These are phyloP conservation scores for Polypedilum pembai DNA, from an alignment of 1,140 invertebrate species.

Conservation along the genomic window DNA sequence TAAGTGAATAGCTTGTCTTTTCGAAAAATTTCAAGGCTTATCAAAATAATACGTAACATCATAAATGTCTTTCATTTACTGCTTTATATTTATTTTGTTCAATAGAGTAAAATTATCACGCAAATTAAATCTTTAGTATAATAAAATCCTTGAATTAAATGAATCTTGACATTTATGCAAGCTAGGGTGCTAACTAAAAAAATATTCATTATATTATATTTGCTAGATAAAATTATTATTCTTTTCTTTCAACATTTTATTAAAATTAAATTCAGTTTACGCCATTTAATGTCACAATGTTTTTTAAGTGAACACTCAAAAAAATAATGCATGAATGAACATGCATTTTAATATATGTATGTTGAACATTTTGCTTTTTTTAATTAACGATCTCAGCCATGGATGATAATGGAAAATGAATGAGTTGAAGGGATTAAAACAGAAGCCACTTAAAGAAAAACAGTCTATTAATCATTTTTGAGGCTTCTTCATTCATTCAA, in stretches of 20 bases:
- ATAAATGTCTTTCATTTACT: not conserved
- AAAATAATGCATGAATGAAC: not conserved
- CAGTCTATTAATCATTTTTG: constrained; percentile 13
- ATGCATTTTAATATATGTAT: not conserved
- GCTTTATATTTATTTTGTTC: not conserved
- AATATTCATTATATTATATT: not conserved
- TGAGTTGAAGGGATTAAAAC: constrained; percentile 10
- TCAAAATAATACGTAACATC: not conserved
- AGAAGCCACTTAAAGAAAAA: not conserved
- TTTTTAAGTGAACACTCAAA: not conserved
- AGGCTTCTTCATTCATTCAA: not conserved
- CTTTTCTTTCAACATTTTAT: not conserved
- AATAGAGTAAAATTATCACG: not conserved
- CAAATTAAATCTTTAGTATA: constrained; percentile 7
- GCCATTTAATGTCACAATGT: not conserved
- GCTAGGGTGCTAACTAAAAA: not conserved
- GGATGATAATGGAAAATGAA: not conserved
- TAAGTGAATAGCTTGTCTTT: not conserved
- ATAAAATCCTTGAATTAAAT: not conserved
- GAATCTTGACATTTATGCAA: not conserved
- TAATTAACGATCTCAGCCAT: constrained; percentile 3
- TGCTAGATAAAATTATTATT: not conserved
- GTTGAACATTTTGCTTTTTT: not conserved
- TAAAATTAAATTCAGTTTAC: not conserved
- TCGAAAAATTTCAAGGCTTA: not conserved